phyloP scores from a whole-genome alignment of 2,888 invertebrate genomes.

The Operophtera brumata region DNA sequence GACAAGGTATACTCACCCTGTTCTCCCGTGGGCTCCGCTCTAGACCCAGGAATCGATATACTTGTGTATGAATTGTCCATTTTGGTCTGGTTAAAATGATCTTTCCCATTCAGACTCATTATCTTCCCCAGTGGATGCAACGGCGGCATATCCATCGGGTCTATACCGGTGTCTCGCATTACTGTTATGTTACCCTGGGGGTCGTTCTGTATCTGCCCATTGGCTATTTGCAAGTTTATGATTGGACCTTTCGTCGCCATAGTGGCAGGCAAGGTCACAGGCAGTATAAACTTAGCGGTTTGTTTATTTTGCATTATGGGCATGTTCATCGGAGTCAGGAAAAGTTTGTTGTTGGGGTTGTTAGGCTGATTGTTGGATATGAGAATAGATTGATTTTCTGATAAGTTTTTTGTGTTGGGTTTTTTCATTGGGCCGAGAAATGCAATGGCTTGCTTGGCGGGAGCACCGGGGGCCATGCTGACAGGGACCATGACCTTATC shows the following conservation, averaged over 20 bases:
- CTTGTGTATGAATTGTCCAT: constrained; percentile 61
- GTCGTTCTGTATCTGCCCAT: constrained; percentile 82
- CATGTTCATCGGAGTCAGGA: constrained; percentile 80
- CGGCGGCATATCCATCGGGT: constrained; percentile 67
- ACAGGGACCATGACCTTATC: constrained; percentile 78
- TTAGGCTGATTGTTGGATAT: constrained; percentile 71
- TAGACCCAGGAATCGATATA: constrained; percentile 69
- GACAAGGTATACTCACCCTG: constrained; percentile 76
- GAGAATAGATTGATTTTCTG: constrained; percentile 71
- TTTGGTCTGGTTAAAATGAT: constrained; percentile 56
- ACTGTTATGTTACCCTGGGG: constrained; percentile 83
- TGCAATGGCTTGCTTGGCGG: constrained; percentile 74
- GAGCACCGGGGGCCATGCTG: constrained; percentile 62
- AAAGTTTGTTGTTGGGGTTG: constrained; percentile 75
- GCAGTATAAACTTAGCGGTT: constrained; percentile 77
- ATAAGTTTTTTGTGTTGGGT: constrained; percentile 56
- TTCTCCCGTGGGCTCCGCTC: constrained; percentile 75
- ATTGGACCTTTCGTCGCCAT: constrained; percentile 82
- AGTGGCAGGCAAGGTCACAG: constrained; percentile 74
- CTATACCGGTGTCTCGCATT: constrained; percentile 71
- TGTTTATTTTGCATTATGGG: constrained; percentile 80
- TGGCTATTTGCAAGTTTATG: constrained; percentile 85
- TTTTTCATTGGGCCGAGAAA: constrained; percentile 81
- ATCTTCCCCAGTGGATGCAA: constrained; percentile 67
- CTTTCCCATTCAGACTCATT: constrained; percentile 60